Evolutionary conservation across 2,888 invertebrate species (phyloP).

Genomic region (Ypsolopha sequella): DNA sequence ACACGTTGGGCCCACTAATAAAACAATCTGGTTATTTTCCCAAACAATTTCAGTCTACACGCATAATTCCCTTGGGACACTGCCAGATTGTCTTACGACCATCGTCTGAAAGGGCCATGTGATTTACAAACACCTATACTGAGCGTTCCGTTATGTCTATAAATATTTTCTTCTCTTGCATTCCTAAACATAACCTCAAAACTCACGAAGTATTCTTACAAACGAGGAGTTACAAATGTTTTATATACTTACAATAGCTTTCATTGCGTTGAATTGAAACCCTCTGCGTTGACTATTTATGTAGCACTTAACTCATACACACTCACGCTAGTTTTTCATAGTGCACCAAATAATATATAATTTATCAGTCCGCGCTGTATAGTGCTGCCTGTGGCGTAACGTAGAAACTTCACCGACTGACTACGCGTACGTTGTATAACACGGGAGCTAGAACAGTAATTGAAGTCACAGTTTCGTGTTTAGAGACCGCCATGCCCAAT

Average conservation of each 20-base stretch:
- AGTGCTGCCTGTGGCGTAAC: slow-evolving; percentile 20
- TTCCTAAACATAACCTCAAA: slow-evolving; percentile 58
- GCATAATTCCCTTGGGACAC: slow-evolving; percentile 19
- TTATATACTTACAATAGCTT: slow-evolving; percentile 51
- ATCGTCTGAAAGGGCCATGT: slow-evolving; percentile 24
- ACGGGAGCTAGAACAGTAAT: slow-evolving; percentile 40
- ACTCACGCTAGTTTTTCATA: slow-evolving; percentile 44
- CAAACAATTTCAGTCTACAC: background rate
- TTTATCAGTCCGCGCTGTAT: slow-evolving; percentile 37
- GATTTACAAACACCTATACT: slow-evolving; percentile 11
- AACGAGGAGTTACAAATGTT: background rate
- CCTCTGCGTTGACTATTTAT: slow-evolving; percentile 60
- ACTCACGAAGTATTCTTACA: slow-evolving; percentile 11
- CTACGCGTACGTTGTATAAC: slow-evolving; percentile 39
- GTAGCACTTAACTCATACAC: slow-evolving; percentile 56
- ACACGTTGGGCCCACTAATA: background rate
- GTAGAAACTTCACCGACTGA: slow-evolving; percentile 39
- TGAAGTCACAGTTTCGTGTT: slow-evolving; percentile 53
- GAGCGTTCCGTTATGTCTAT: background rate
- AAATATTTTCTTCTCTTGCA: slow-evolving; percentile 11
- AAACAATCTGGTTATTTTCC: background rate
- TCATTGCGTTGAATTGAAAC: slow-evolving; percentile 44
- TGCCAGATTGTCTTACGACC: slow-evolving; percentile 28
- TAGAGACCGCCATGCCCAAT: slow-evolving; percentile 60
- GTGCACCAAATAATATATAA: slow-evolving; percentile 44